These are phyloP conservation scores for Sebastes iracundus DNA, from an alignment of 2,797 vertebrate species.

Conservation along the genomic window DNA sequence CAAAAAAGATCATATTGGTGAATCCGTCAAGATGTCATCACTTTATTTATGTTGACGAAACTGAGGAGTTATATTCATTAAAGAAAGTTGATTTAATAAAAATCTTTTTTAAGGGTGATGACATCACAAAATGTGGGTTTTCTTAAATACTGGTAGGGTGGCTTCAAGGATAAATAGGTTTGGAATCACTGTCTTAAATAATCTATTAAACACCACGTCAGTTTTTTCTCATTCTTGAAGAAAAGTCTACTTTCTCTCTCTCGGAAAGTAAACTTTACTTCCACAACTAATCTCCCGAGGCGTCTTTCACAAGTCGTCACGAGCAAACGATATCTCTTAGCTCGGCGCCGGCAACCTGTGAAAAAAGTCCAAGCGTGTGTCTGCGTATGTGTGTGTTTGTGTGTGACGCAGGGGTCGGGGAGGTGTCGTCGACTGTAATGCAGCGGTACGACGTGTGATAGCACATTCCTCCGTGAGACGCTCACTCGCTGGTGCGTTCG, in stretches of 20 bases:
- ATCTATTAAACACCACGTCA: background rate
- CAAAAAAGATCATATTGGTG: no score
- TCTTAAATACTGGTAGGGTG: no score
- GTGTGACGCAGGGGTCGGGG: constrained; percentile 51
- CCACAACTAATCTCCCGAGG: constrained; percentile 19
- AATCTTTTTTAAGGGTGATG: no score
- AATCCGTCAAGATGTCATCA: no score
- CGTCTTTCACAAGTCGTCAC: constrained; percentile 61
- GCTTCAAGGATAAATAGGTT: no score
- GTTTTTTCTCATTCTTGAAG: background rate
- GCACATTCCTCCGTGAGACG: constrained; percentile 62
- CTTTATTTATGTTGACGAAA: no score
- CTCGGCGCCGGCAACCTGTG: constrained; percentile 44
- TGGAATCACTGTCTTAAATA: background rate
- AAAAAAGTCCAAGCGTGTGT: constrained; percentile 45
- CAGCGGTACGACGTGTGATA: constrained; percentile 62
- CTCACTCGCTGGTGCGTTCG: constrained; percentile 55
- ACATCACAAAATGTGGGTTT: no score
- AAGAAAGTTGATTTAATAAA: no score
- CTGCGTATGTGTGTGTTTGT: background rate
- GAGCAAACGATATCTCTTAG: constrained; percentile 44
- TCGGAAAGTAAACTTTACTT: constrained; percentile 69
- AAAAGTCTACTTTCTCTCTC: constrained; percentile 2
- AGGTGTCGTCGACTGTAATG: constrained; percentile 60
- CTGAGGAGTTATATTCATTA: no score